These are phyloP conservation scores for Dysidea cf. avara DNA, from an alignment of 37 sponge, comb jelly and placozoan genomes.

Conservation along the genomic window DNA sequence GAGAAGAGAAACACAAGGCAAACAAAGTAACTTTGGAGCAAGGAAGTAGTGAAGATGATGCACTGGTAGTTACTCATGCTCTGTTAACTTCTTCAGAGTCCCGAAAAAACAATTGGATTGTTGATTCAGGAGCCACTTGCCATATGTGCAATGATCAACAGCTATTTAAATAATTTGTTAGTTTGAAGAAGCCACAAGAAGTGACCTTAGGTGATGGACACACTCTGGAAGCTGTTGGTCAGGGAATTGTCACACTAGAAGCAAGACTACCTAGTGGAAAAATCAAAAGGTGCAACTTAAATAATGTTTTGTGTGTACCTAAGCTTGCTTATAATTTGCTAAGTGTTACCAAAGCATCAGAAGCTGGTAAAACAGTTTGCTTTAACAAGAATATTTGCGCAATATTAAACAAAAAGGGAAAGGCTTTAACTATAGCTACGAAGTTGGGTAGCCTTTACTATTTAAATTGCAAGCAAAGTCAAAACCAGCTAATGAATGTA, in stretches of 20 bases:
- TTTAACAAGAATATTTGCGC: constrained; percentile 29
- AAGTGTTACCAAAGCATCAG: constrained; percentile 49
- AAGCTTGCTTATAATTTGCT: constrained; percentile 26
- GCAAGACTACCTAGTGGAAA: constrained; percentile 27
- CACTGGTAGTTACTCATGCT: too few relatives aligned
- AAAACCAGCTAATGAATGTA: background rate
- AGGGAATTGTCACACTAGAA: constrained; percentile 11
- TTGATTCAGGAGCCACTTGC: too few relatives aligned
- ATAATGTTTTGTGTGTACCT: constrained; percentile 44
- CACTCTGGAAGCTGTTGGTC: background rate
- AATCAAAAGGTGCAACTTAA: constrained; percentile 29
- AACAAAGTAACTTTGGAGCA: too few relatives aligned
- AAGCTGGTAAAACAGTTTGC: constrained; percentile 21
- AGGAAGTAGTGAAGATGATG: background rate
- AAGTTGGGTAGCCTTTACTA: constrained; percentile 50
- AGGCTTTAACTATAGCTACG: too few relatives aligned
- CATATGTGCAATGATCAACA: too few relatives aligned
- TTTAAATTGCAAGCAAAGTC: constrained; percentile 20
- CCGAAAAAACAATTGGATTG: too few relatives aligned
- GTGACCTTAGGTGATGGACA: constrained; percentile 7
- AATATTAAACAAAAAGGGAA: too few relatives aligned
- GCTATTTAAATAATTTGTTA: background rate
- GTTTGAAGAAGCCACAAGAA: constrained; percentile 1
- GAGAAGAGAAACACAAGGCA: too few relatives aligned
- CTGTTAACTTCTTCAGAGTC: too few relatives aligned